Conservation (phyloP, 2,888 invertebrate genomes). For the Galerucella calmariensis region DNA sequence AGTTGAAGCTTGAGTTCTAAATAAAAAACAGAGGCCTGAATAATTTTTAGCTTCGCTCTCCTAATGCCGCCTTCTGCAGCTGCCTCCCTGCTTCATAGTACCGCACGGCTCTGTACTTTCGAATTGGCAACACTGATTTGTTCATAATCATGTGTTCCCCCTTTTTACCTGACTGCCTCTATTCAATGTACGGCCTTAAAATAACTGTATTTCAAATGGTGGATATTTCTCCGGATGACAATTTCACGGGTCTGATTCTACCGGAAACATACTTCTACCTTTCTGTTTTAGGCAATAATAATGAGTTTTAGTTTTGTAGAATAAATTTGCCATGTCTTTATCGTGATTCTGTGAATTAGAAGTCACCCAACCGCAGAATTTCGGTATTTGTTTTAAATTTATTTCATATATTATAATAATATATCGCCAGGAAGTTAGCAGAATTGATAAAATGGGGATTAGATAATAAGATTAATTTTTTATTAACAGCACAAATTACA, state of each 20-base stretch:
- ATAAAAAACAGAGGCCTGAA: too few relatives aligned
- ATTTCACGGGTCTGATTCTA: slow-evolving; percentile 30
- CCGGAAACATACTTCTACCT: slow-evolving; percentile 25
- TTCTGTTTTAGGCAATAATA: slow-evolving; percentile 24
- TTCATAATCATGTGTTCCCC: slow-evolving; percentile 4
- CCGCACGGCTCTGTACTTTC: not conserved
- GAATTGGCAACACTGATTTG: not conserved
- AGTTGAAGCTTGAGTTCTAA: too few relatives aligned
- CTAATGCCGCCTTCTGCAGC: too few relatives aligned
- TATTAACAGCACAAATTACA: not conserved
- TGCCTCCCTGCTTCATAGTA: too few relatives aligned
- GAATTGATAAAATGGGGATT: too few relatives aligned
- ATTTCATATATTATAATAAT: not conserved
- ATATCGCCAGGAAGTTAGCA: too few relatives aligned
- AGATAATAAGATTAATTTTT: not conserved
- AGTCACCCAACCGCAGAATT: slow-evolving; percentile 10
- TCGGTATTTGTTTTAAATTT: slow-evolving; percentile 7
- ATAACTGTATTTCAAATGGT: slow-evolving; percentile 20
- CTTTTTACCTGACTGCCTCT: not conserved
- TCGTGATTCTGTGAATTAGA: slow-evolving; percentile 11
- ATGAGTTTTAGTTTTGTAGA: slow-evolving; percentile 21
- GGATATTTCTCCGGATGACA: slow-evolving; percentile 25
- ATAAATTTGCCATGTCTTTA: slow-evolving; percentile 24
- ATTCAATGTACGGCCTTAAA: slow-evolving; percentile 9
- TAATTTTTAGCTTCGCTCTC: too few relatives aligned